Evolutionary conservation across 2,888 invertebrate species (phyloP), one percentile per base, ranked within the genome.

Genomic region (Dinocampus coccinellae): DNA sequence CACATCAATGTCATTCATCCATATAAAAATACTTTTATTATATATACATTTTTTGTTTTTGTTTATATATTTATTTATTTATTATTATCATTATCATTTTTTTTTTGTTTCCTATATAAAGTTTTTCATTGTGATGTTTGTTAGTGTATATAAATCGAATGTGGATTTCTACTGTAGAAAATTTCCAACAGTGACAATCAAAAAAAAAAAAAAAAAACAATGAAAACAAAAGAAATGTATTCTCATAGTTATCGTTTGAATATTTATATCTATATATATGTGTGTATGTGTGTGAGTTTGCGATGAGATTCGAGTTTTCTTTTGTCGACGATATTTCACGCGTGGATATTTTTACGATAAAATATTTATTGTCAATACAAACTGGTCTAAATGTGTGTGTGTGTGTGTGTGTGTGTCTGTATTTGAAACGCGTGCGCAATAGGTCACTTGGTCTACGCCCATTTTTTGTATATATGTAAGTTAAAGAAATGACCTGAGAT

Each of bases 261-360:
- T 39, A 39, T 13, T n/a, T 3, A 39, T 39, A 39, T 39, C 2
- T n/a, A 47, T 53, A 16, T 47, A 1, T 47, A 20, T 36, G 10
- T 20, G 47, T 3, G 3, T 16, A n/a, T 47, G 39, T n/a, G n/a
- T 22, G 63, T 63, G 60, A 22, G 26, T 10, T 60, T 68, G 63
- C 64, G 57, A 13, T 9, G 67, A 52, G 70, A 61, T 42, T 36
- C 52, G n/a, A 66, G 47, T 58, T 29, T 64, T 61, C 65, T 69
- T 22, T 42, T 36, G 53, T 24, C 64, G 22, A 55, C 63, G 71
- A 68, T 79, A 76, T 78, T 70, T 78, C 58, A 65, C 68, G 53
- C 69, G 55, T 66, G 67, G 77, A 77, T 79, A 77, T 78, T 77
- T 76, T 72, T 29, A 39, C 73, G 79, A 81, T 84, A 79, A 82